Base-by-base conservation (phyloP, 2,113 vertebrate species). In the Marcusenius ussheri region DNA sequence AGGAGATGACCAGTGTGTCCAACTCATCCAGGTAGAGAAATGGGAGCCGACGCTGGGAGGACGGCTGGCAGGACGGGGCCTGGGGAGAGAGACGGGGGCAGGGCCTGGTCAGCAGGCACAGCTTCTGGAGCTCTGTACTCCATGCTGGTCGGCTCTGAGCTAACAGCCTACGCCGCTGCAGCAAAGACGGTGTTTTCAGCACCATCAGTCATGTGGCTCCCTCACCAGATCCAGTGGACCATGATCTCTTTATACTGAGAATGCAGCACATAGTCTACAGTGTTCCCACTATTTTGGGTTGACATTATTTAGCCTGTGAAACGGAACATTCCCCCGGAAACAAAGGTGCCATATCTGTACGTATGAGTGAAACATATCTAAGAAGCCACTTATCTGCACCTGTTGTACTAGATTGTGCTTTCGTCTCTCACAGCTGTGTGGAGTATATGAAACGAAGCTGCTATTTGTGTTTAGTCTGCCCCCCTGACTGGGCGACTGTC, bases 11-110 rank as follows among this genome's bases (percentile, higher is more conserved):
- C 0, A 95, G 0, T 21, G 91, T 53, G 92, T 77, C 88, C 56
- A 35, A 90, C 24, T 93, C 90, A 56, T 96, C 95, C 93, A 95
- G 11, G 89, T 95, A 96, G 88, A 96, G 11, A 35, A 96, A 83
- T 2, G 92, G 93, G 50, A 95, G 89, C 9, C 11, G 56, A n/a
- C 91, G 86, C 0, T 91, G 87, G 80, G 92, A 87, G 17, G 51
- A 91, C 9, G 94, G 91, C 46, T 89, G 89, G 87, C 96, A 96
- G 70, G 94, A 95, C 0, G 31, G 42, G 0, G 6, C 35, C 88
- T 88, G 88, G 11, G 51, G 58, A 74, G 58, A 31, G 66, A 66
- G 24, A 15, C 8, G 21, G 3, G 45, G 10, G 89, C 42, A 58
- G 0, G 42, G 1, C 9, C 19, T 21, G 45, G 24, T 46, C 88